Conservation (phyloP, 2,797 vertebrate species). For the Peromyscus attwateri region DNA sequence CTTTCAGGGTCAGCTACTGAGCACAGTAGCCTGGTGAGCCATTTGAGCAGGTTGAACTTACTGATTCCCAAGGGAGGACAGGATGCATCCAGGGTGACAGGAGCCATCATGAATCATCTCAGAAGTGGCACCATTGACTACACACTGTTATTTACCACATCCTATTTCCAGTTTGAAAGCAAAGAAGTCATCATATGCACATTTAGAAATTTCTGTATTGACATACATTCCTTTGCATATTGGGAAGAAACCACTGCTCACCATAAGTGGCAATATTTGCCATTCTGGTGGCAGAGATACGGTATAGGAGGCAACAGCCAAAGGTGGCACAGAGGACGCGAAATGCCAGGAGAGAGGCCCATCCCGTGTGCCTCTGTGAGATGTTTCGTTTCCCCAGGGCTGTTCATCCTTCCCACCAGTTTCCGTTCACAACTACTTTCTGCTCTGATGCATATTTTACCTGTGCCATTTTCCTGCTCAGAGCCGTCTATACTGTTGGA, state of each 20-base stretch:
- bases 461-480: background rate
- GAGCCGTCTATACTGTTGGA: background rate
- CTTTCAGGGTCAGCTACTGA: slow-evolving; percentile 2
- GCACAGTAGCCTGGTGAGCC: slow-evolving; percentile 51
- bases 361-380: background rate
- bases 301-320: background rate
- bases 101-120: slow-evolving; percentile 23
- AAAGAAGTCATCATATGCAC: background rate
- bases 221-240: background rate
- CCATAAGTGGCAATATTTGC: background rate
- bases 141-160: background rate
- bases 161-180: slow-evolving; percentile 16
- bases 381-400: background rate
- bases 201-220: background rate
- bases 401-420: background rate
- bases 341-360: background rate
- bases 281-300: background rate
- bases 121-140: background rate
- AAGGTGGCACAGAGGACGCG: background rate
- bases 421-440: background rate
- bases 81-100: background rate
- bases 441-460: background rate
- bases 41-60: slow-evolving; percentile 33
- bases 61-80: background rate
- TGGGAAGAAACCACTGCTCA: background rate